Conservation (phyloP, 2,888 invertebrate species). For the Ceriagrion tenellum region DNA sequence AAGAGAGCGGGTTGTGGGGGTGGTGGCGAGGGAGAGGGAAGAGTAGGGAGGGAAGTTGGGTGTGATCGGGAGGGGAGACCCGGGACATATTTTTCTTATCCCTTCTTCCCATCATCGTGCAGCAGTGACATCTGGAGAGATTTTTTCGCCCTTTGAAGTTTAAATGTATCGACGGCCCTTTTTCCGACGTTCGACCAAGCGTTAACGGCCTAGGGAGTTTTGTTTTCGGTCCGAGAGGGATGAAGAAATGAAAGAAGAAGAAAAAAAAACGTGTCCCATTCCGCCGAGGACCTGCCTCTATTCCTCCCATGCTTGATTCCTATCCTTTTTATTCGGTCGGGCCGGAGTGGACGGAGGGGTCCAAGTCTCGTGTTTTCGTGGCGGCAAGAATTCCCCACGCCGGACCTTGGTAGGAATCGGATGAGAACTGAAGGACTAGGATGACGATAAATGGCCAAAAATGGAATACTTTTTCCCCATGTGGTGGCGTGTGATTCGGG, state of each 20-base stretch:
- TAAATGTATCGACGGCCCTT: constrained; percentile 39
- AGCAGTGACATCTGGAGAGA: constrained; percentile 49
- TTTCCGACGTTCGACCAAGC: not conserved
- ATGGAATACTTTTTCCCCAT: not conserved
- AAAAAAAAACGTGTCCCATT: too few relatives aligned
- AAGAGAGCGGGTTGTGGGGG: not conserved
- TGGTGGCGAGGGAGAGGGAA: too few relatives aligned
- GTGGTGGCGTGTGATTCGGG: too few relatives aligned
- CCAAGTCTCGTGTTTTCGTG: not conserved
- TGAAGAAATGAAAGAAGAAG: not conserved
- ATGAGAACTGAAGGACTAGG: not conserved
- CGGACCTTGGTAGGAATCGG: not conserved
- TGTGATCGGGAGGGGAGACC: not conserved
- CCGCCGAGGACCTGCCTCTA: not conserved
- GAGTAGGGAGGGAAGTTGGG: too few relatives aligned
- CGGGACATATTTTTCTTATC: constrained; percentile 56
- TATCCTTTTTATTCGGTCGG: not conserved
- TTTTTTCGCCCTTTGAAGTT: constrained; percentile 41
- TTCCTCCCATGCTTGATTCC: not conserved
- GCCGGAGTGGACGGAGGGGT: too few relatives aligned
- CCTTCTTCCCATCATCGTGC: constrained; percentile 18
- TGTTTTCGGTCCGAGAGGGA: not conserved
- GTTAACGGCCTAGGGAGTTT: constrained; percentile 9
- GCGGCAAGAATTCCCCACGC: not conserved
- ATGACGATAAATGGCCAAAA: not conserved